phyloP scores from a whole-genome alignment of 2,888 invertebrate species.

The Sepiola atlantica region DNA sequence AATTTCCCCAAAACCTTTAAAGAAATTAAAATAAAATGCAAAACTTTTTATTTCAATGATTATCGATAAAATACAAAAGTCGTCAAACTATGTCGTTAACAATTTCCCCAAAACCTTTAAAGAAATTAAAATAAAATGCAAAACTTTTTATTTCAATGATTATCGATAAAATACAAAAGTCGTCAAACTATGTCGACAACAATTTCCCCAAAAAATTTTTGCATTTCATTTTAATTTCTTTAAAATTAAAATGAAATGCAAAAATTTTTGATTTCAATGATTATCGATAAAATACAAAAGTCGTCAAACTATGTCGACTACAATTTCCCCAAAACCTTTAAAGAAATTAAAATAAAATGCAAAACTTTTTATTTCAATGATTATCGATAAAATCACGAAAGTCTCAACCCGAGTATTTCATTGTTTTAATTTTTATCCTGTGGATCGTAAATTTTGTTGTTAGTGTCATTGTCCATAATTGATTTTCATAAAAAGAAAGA shows the following conservation, averaged over 20 bases:
- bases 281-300: slow-evolving; percentile 39
- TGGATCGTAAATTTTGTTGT: no score
- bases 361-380: no score
- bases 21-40: neutral
- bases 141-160: no score
- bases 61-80: slow-evolving; percentile 36
- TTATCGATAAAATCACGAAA: no score
- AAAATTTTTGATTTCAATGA: no score
- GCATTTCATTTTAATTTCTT: no score
- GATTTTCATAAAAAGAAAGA: no score
- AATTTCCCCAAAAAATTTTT: slow-evolving; percentile 41
- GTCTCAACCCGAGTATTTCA: no score
- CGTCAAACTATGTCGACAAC: neutral
- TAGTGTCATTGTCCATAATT: no score
- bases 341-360: neutral
- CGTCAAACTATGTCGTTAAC: neutral
- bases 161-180: slow-evolving; percentile 36
- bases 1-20: slow-evolving; percentile 37
- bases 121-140: neutral
- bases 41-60: no score
- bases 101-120: slow-evolving; percentile 37
- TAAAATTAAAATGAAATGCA: neutral
- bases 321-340: slow-evolving; percentile 39
- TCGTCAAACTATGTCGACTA: neutral
- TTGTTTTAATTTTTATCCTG: no score